Conservation (phyloP, 2,888 invertebrate species). For the Unio delphinus region DNA sequence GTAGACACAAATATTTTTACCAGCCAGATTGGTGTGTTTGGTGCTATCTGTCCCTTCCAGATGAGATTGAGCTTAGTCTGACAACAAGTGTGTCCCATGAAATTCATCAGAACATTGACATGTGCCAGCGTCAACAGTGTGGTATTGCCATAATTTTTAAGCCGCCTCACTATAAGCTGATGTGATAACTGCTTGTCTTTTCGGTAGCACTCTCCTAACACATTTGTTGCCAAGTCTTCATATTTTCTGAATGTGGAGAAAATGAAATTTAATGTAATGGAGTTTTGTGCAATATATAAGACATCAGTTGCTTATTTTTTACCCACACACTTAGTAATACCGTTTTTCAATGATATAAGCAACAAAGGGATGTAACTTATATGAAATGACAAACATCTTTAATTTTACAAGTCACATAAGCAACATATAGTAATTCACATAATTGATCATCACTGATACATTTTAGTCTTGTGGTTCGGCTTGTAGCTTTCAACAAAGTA, state of each 20-base stretch:
- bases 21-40: constrained; percentile 66
- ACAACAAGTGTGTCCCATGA: constrained; percentile 68
- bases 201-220: constrained; percentile 66
- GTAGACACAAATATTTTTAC: constrained; percentile 31
- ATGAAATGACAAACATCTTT: too few species aligned
- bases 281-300: too few species aligned
- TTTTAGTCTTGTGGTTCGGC: too few species aligned
- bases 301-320: too few species aligned
- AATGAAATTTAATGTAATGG: too few species aligned
- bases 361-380: too few species aligned
- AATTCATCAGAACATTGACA: constrained; percentile 64
- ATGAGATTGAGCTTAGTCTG: constrained; percentile 70
- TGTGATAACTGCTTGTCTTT: constrained; percentile 61
- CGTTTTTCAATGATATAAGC: too few species aligned
- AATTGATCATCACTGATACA: too few species aligned
- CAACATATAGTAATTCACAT: too few species aligned
- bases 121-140: constrained; percentile 67
- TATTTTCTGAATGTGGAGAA: constrained; percentile 58
- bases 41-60: constrained; percentile 70
- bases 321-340: too few species aligned
- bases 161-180: constrained; percentile 59
- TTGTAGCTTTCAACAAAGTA: too few species aligned
- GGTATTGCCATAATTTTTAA: constrained; percentile 57
- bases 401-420: too few species aligned
- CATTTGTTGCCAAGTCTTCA: constrained; percentile 63